Base-by-base conservation (phyloP, 2,797 vertebrate genomes). In the Silurus lanzhouensis region DNA sequence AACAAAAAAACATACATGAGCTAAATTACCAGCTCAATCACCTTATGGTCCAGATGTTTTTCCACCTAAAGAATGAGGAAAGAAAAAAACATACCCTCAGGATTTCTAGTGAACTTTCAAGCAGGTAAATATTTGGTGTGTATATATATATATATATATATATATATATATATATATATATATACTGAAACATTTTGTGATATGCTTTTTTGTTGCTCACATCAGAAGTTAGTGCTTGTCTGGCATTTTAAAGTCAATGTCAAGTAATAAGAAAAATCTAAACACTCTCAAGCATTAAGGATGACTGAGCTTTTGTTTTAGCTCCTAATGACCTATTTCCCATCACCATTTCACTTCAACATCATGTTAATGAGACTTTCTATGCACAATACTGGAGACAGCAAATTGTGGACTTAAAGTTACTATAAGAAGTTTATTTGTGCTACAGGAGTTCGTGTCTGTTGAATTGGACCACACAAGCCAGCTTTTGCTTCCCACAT, bases 1-100 rank as follows among this genome's bases (percentile, higher is more conserved):
- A 46, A 15, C 2, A 96, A 95, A 94, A 94, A 95, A 17, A 1
- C 93, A 95, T 95, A 94, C 95, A 94, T 95, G 92, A 94, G 95
- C 94, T 95, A 95, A 96, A 97, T 96, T 95, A 96, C 94, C 93
- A 95, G 92, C 94, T 94, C 88, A 94, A 95, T 97, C 95, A 96
- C 96, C 95, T 96, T 87, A 93, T 95, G 94, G 94, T 94, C 92
- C 93, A 89, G 95, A 93, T 92, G 70, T 89, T 83, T 88, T 81
- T 90, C 91, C 91, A 91, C 66, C 79, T 82, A 57, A 88, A 85
- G 55, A 27, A 85, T 55, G 15, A 85, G 71, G 22, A 55, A 75
- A 64, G n/a, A 76, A 66, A 58, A 74, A 52, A 52, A 52, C 48
- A 46, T 12, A 79, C 31, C 58, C 17, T 9, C 2, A 38, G 10